These are phyloP conservation scores for Tamias sibiricus DNA, from an alignment of 2,113 vertebrate species.

Conservation along the genomic window DNA sequence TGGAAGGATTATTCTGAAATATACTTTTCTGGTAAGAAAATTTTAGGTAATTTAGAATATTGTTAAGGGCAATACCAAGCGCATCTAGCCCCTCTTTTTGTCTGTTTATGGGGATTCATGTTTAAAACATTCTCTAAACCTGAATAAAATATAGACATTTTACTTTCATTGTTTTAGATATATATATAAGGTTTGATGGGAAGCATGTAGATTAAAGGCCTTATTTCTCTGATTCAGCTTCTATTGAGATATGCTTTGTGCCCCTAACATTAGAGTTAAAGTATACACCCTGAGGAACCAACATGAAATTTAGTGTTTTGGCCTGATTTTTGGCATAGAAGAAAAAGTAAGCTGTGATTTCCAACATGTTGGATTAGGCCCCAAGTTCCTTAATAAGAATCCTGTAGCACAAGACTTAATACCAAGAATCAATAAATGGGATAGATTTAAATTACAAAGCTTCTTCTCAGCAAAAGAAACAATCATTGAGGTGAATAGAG, in stretches of 20 bases:
- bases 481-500: too few relatives aligned
- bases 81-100: background rate
- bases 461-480: too few relatives aligned
- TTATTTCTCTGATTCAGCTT: background rate
- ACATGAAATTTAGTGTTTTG: background rate
- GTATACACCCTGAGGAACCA: background rate
- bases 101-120: background rate
- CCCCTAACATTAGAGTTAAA: background rate
- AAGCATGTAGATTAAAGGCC: background rate
- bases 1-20: background rate
- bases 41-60: conserved; percentile 7
- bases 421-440: too few relatives aligned
- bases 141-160: background rate
- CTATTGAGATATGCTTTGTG: background rate
- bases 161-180: background rate
- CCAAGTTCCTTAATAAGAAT: too few relatives aligned
- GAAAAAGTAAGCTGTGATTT: too few relatives aligned
- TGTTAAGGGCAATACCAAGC: background rate
- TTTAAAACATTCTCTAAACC: conserved; percentile 21
- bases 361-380: too few relatives aligned
- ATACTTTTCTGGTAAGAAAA: background rate
- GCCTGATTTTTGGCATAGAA: background rate
- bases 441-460: too few relatives aligned
- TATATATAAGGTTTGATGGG: background rate
- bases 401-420: too few relatives aligned